phyloP scores from a whole-genome alignment of 2,113 vertebrate genomes.

The Seriola rivoliana region DNA sequence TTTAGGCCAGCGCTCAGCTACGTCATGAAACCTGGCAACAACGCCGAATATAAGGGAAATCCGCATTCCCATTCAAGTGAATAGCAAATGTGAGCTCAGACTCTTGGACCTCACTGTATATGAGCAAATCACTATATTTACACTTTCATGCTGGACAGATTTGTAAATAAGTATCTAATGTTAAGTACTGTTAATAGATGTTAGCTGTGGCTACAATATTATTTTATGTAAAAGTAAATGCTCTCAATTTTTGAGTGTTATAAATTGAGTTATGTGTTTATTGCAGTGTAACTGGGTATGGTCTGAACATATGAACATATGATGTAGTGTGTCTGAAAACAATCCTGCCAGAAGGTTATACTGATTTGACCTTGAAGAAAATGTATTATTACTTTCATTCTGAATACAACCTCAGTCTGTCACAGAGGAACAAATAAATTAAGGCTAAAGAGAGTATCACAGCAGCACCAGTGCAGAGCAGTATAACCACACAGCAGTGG shows the following conservation, averaged over 20 bases:
- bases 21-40: conserved; percentile 11
- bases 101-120: no score
- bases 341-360: background rate
- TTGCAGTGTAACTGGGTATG: background rate
- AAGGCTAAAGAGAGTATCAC: background rate
- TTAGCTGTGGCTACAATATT: background rate
- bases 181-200: background rate
- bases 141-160: background rate
- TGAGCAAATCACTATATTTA: background rate
- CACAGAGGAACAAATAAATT: background rate
- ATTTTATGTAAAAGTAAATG: no score
- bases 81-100: no score
- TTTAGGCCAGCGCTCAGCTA: background rate
- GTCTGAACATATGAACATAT: background rate
- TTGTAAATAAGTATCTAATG: no score
- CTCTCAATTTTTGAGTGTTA: background rate
- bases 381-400: background rate
- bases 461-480: background rate
- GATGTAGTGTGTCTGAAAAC: background rate
- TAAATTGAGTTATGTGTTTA: background rate
- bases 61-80: no score
- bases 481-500: background rate
- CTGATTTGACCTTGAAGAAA: conserved; percentile 20
- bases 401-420: background rate
- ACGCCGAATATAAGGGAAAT: background rate